Evolutionary conservation across 37 sponge, comb jelly and placozoan genomes (phyloP).

Genomic region (Ephydatia muelleri): DNA sequence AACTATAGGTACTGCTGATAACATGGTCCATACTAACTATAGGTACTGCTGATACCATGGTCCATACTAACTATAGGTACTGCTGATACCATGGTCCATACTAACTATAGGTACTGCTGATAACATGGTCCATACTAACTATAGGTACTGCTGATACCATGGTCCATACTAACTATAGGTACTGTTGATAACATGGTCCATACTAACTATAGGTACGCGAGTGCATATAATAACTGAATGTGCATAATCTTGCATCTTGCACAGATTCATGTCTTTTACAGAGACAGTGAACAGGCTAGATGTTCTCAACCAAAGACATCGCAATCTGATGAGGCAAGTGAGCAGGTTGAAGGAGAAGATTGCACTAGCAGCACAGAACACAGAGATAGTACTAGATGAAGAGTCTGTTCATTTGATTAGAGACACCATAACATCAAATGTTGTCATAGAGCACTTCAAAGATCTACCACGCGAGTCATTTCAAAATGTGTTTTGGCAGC

Average conservation of each 20-base stretch:
- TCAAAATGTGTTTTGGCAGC: conserved; percentile 33
- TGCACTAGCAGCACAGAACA: background rate
- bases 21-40: too few relatives aligned
- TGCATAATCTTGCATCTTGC: background rate
- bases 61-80: too few relatives aligned
- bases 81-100: too few relatives aligned
- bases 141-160: too few relatives aligned
- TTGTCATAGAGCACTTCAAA: background rate
- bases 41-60: too few relatives aligned
- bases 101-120: too few relatives aligned
- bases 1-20: too few relatives aligned
- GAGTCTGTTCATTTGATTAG: conserved; percentile 5
- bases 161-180: too few relatives aligned
- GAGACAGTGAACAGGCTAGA: background rate
- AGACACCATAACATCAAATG: background rate
- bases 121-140: too few relatives aligned
- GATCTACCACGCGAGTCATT: conserved; percentile 8
- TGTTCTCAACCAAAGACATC: background rate
- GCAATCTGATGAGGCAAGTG: background rate
- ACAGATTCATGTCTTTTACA: background rate
- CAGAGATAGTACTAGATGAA: conserved; percentile 17
- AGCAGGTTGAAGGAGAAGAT: conserved; percentile 6
- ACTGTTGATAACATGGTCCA: too few relatives aligned
- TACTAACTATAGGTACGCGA: background rate
- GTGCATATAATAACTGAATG: background rate